Evolutionary conservation across 2,888 invertebrate genomes (phyloP), one percentile per base, ranked within the genome.

Genomic region (Limenitis camilla): DNA sequence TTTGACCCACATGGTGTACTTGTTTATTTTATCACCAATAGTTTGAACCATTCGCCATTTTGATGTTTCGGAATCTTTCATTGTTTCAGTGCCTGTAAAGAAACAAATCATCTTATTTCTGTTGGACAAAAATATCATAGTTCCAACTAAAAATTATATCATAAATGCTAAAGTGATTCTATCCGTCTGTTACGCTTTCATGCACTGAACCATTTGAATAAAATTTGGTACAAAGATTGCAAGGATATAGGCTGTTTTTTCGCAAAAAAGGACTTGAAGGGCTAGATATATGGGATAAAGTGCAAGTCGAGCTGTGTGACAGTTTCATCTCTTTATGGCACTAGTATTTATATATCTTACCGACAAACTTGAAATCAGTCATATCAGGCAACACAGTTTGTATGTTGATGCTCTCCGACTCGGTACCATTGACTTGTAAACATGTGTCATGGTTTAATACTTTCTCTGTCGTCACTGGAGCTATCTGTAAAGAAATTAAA

Each of bases 1-100:
- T 43, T 91, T 90, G 47, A 97, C 89, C 95, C 96, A 97, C 87
- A 97, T 90, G 0, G 93, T 94, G 72, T 97, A 98, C 56, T 94
- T 94, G 82, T 96, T 97, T 38, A 91, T 88, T 81, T 97, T 97
- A 54, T 93, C 91, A 0, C 94, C 96, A 40, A 92, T 83, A 0
- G 85, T 89, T 59, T 91, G 88, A 9, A 91, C 89, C 68, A 92
- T 81, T 44, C 91, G 90, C 93, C 96, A 98, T 76, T 95, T 94
- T 59, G 94, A 91, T 49, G 94, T 93, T 4, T 87, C 81, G 0
- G 90, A 79, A 30, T 95, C 95, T 63, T 91, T 83, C 64, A 95
- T 88, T 1, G 91, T 89, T 72, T 95, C 95, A 31, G 91, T 89
- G 0, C 92, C 92, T 81, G 76, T 44, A 58, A 68, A 69, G 57